A percentile compares a stretch with the other conserved stretches of the same genome.
phyloP scores from a whole-genome alignment of 1,140 invertebrate species.

The Lucilia cuprina region DNA sequence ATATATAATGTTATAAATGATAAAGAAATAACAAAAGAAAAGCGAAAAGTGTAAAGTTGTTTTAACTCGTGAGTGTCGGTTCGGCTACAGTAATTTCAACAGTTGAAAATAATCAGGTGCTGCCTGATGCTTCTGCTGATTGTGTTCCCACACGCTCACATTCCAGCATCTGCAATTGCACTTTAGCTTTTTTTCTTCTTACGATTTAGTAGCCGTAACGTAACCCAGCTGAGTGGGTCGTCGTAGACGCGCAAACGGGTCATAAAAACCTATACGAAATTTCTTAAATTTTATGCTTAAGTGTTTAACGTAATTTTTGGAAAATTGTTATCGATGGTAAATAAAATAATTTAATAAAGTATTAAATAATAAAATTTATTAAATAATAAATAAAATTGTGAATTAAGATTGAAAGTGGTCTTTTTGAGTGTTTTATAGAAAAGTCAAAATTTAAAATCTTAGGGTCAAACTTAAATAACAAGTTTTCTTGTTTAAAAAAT shows the following conservation, averaged over 20 bases:
- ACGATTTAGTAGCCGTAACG: background rate
- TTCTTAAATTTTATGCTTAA: background rate
- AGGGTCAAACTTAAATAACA: too few species aligned
- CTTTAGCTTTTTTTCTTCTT: background rate
- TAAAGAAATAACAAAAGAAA: background rate
- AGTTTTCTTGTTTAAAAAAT: too few species aligned
- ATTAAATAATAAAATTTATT: too few species aligned
- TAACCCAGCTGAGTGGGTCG: constrained; percentile 8
- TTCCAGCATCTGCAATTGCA: background rate
- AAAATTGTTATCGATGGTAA: background rate
- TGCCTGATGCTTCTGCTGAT: background rate
- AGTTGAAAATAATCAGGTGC: constrained; percentile 14
- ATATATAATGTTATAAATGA: background rate
- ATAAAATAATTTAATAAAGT: too few species aligned
- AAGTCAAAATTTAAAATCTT: too few species aligned
- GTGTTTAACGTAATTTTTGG: background rate
- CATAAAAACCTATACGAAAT: background rate
- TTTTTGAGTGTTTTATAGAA: too few species aligned
- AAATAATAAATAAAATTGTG: too few species aligned
- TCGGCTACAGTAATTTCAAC: background rate
- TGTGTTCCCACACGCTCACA: background rate
- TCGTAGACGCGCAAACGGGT: background rate
- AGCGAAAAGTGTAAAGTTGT: background rate
- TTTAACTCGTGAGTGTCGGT: background rate
- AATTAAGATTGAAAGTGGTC: too few species aligned